Percentiles rank a stretch among this genome's conserved stretches.
These are phyloP conservation scores for Andricus quercusramuli DNA, from an alignment of 2,888 invertebrate genomes.

Conservation along the genomic window DNA sequence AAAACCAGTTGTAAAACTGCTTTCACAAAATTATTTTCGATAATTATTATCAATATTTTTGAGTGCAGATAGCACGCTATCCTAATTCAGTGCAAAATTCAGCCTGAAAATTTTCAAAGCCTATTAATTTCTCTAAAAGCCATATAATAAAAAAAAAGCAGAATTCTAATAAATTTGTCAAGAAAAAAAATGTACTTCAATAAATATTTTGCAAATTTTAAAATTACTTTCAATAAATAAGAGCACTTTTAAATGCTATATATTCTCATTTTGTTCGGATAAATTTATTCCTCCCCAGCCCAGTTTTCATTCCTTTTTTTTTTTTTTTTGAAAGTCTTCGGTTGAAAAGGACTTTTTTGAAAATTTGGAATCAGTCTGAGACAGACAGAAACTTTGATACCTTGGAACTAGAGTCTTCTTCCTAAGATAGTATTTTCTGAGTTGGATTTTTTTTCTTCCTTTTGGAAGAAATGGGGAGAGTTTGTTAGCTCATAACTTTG, in stretches of 20 bases:
- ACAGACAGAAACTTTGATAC: constrained; percentile 59
- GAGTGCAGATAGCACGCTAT: neutral
- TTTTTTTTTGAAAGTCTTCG: neutral
- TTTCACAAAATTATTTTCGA: neutral
- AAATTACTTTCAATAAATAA: neutral
- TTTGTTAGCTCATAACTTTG: constrained; percentile 85
- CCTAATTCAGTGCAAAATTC: neutral
- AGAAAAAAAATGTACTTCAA: too few relatives aligned
- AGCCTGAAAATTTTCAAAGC: neutral
- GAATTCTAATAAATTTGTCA: too few relatives aligned
- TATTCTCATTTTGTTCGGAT: neutral
- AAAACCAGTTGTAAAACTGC: neutral
- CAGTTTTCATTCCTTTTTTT: neutral
- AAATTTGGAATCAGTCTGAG: constrained; percentile 9
- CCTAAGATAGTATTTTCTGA: neutral
- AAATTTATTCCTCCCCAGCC: neutral
- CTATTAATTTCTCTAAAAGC: too few relatives aligned
- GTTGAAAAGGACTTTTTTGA: constrained; percentile 1
- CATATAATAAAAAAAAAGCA: too few relatives aligned
- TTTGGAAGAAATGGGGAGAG: constrained; percentile 50
- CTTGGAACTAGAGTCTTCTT: constrained; percentile 37
- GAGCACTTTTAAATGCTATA: neutral
- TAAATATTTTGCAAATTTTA: neutral
- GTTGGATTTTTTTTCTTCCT: constrained; percentile 39
- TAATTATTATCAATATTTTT: neutral